Evolutionary conservation across 2,888 invertebrate species (phyloP), one percentile per base, ranked within the genome.

Genomic region (Eupithecia dodoneata): DNA sequence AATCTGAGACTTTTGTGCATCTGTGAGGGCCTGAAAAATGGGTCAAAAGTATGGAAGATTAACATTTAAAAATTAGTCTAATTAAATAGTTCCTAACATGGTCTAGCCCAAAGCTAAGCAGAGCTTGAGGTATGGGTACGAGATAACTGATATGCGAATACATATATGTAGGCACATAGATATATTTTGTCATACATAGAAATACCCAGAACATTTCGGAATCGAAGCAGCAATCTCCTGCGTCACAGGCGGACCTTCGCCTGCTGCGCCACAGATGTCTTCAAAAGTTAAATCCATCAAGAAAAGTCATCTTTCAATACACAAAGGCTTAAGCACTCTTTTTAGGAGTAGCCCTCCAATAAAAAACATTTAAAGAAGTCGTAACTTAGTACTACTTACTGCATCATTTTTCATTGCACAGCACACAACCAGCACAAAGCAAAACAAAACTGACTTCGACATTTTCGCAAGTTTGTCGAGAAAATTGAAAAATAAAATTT

Each of bases 1-100:
- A 9, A 92, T 88, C 3, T 83, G 79, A 0, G 87, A 80, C 67
- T 85, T 88, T 67, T 92, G 88, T 0, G 79, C 77, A n/a, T 86
- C 85, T 3, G 88, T 83, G 4, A 90, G 55, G 5, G 87, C 88
- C 91, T 91, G 79, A 9, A 76, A 76, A 59, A 41, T 10, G 6
- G 5, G 0, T 52, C 3, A 15, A 52, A 52, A 52, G 52, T 6
- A n/a, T n/a, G 1, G 52, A 52, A 15, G 15, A n/a, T n/a, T n/a
- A n/a, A n/a, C n/a, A n/a, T n/a, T n/a, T n/a, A n/a, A n/a, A n/a
- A n/a, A n/a, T n/a, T n/a, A n/a, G n/a, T n/a, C n/a, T n/a, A n/a
- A n/a, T n/a, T n/a, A n/a, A n/a, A n/a, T n/a, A n/a, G n/a, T n/a
- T n/a, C n/a, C n/a, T n/a, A n/a, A n/a, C n/a, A n/a, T n/a, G n/a